Percentiles rank a stretch among this genome's conserved stretches.
phyloP scores from a whole-genome alignment of 2,888 invertebrate species.

The Sinhomidia bicolor region DNA sequence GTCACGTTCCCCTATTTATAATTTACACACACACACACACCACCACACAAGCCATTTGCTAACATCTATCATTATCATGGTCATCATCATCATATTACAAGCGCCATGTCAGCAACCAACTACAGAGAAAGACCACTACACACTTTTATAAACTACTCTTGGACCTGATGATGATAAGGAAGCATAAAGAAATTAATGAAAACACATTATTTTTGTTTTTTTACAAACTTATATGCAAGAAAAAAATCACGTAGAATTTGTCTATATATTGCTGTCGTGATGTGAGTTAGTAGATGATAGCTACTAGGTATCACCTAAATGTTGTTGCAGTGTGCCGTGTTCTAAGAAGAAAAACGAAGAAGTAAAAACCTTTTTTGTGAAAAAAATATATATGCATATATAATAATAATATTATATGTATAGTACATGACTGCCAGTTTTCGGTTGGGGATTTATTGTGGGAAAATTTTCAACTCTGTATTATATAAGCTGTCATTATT shows the following conservation, averaged over 20 bases:
- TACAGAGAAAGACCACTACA: neutral
- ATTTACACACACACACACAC: neutral
- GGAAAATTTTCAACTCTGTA: slow-evolving; percentile 69
- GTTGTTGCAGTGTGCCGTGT: neutral
- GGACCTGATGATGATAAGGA: slow-evolving; percentile 19
- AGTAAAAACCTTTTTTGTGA: neutral
- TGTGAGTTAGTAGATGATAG: neutral
- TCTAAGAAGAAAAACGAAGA: slow-evolving; percentile 40
- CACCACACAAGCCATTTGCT: slow-evolving; percentile 26
- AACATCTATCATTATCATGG: slow-evolving; percentile 40
- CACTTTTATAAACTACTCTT: neutral
- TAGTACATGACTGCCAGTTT: neutral
- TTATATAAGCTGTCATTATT: slow-evolving; percentile 74
- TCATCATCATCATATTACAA: neutral
- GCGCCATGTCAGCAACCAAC: neutral
- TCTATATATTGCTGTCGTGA: too few species aligned
- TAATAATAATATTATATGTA: neutral
- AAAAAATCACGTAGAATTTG: neutral
- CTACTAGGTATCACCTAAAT: too few species aligned
- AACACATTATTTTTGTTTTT: slow-evolving; percentile 35
- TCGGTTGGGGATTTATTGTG: slow-evolving; percentile 67
- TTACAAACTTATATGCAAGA: neutral
- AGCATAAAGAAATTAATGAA: slow-evolving; percentile 59
- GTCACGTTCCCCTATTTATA: too few species aligned
- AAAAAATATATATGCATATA: neutral